Percentiles rank a stretch among this genome's conserved stretches.
Evolutionary conservation across 2,113 vertebrate species (phyloP).

Genomic region (Pygoscelis antarcticus): DNA sequence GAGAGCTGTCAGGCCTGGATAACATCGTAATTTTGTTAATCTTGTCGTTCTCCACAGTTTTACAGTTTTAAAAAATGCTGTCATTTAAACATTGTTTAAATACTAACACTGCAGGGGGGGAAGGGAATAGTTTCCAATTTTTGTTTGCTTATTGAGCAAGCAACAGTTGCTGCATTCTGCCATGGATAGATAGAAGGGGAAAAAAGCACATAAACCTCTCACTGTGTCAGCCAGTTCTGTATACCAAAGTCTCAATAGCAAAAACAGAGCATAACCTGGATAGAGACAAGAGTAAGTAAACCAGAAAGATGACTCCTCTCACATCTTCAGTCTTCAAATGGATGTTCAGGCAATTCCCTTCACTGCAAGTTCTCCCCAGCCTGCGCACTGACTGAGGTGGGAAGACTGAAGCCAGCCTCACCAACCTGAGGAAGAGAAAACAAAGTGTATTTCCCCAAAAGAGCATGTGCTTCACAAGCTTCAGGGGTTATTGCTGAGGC

Average conservation of each 20-base stretch:
- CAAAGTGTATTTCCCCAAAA: background rate
- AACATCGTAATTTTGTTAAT: background rate
- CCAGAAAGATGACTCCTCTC: background rate
- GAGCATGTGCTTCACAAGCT: background rate
- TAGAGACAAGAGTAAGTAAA: background rate
- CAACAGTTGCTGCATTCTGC: background rate
- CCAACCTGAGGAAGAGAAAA: background rate
- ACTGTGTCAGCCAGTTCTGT: background rate
- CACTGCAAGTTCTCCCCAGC: background rate
- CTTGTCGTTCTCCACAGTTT: background rate
- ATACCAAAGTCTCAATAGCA: background rate
- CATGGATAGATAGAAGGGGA: background rate
- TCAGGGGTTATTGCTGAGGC: background rate
- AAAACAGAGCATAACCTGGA: background rate
- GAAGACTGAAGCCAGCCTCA: background rate
- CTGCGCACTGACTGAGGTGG: background rate
- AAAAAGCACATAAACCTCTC: background rate
- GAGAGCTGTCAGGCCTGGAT: background rate
- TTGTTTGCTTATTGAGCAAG: background rate
- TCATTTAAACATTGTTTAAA: background rate
- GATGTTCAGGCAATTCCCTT: background rate
- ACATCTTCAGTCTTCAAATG: background rate
- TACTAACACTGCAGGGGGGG: background rate
- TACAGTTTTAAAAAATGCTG: background rate
- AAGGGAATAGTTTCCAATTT: background rate